Evolutionary conservation across 2,888 invertebrate genomes (phyloP), one percentile per base, ranked within the genome.

Genomic region (Onchidella celtica): DNA sequence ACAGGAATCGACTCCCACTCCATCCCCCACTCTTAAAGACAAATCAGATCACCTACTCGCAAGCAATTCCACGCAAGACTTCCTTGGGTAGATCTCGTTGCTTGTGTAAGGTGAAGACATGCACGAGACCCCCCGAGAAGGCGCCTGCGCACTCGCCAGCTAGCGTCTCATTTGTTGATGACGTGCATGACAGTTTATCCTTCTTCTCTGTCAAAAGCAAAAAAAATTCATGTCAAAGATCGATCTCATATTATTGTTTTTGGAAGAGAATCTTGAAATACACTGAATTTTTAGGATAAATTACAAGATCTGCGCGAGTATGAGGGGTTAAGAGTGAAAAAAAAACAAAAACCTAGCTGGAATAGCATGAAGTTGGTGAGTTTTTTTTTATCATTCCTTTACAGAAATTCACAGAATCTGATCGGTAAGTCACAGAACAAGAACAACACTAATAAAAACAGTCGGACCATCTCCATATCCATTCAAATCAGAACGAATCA

Each of bases 111-210:
- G 34, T 68, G 55, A 72, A 82, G 17, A 84, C 61, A 38, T 84
- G 78, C 38, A 65, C 57, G 47, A 81, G 78, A 27, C 81, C 83
- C 2, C 63, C 40, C 9, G 70, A 38, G 57, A 83, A 83, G 24
- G 59, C 76, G 4, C 21, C 55, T 11, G 61, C 29, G 55, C 83
- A 83, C 29, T 32, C 27, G 40, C 14, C 57, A 21, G 72, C 80
- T 40, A 78, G 36, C 17, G 77, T 68, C 27, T 47, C 59, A 66
- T 83, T 83, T 24, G 68, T 40, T 40, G 59, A 24, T 24, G 29
- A 40, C 2, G 63, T 59, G 34, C 83, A 83, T 24, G 66, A 34
- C 63, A 81, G n/a, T 6, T 61, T 38, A 47, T 66, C 59, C 27
- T 75, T 76, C 57, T 74, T 55, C 29, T 47, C 83, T 83, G 79